Evolutionary conservation across 2,113 vertebrate genomes (phyloP).

Genomic region (Trogon surrucura): DNA sequence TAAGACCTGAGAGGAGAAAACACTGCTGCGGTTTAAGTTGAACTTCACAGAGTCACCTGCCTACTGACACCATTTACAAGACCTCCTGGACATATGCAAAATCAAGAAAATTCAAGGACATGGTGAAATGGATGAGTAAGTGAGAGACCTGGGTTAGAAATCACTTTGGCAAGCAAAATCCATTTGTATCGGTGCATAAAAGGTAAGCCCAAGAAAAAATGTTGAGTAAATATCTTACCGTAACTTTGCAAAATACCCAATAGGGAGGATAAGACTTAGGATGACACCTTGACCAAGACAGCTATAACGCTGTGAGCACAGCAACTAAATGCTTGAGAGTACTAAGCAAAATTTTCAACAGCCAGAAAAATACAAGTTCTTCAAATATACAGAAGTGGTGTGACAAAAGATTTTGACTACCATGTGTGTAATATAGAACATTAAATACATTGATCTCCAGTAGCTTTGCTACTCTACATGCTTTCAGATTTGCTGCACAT

Average conservation of each 20-base stretch:
- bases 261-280: background rate
- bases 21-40: background rate
- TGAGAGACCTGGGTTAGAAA: background rate
- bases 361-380: background rate
- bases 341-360: background rate
- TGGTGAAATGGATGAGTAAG: background rate
- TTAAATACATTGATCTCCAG: background rate
- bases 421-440: background rate
- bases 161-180: background rate
- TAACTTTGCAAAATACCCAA: background rate
- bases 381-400: background rate
- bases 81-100: background rate
- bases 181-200: background rate
- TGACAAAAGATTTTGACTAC: background rate
- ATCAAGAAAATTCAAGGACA: background rate
- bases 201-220: background rate
- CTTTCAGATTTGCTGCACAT: background rate
- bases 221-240: background rate
- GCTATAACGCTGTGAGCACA: background rate
- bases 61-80: background rate
- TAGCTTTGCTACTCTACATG: background rate
- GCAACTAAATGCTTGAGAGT: background rate
- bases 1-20: background rate
- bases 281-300: background rate
- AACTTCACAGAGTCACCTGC: background rate